These are phyloP conservation scores for Brachionus manjavacas DNA, from an alignment of 1,140 invertebrate species.

Conservation along the genomic window DNA sequence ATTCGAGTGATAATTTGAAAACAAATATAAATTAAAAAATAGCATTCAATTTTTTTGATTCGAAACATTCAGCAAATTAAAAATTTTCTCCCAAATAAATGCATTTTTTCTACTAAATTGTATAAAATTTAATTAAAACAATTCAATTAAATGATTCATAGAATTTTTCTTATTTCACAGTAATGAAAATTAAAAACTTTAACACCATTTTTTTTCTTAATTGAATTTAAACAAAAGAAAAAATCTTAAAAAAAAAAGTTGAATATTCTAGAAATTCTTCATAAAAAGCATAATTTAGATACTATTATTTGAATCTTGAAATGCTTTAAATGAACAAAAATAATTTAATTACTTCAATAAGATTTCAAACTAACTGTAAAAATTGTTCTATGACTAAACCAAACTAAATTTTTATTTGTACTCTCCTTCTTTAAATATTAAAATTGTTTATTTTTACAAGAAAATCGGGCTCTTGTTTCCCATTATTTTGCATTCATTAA, in stretches of 20 bases:
- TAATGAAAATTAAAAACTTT: not conserved
- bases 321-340: not conserved
- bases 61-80: not conserved
- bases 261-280: not conserved
- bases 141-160: not conserved
- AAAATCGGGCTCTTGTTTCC: not conserved
- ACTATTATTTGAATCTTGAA: not conserved
- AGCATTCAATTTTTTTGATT: not conserved
- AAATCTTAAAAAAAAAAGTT: not conserved
- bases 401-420: not conserved
- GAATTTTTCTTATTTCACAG: not conserved
- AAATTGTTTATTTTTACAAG: not conserved
- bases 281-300: not conserved
- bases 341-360: not conserved
- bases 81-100: not conserved
- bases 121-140: not conserved
- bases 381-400: not conserved
- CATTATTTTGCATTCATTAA: not conserved
- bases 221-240: not conserved
- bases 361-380: not conserved
- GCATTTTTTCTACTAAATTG: not conserved
- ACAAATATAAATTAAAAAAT: not conserved
- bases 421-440: not conserved
- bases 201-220: not conserved
- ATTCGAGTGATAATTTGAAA: not conserved